Conservation (phyloP, 2,888 invertebrate species). For the Strigamia transsilvanica region DNA sequence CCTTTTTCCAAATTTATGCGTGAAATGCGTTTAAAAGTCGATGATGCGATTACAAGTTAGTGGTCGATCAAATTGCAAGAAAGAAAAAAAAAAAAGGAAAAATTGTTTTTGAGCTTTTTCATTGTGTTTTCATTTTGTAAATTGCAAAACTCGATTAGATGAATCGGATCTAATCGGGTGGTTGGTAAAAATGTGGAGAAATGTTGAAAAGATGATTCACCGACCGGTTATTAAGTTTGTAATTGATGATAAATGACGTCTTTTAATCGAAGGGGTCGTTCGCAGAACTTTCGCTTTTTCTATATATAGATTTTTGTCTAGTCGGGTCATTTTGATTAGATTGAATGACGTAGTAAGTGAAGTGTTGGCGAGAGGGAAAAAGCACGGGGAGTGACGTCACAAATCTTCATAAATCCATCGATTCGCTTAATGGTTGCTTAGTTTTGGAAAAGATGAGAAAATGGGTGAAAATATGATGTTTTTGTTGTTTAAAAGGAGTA, state of each 20-base stretch:
- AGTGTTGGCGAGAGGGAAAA: not conserved
- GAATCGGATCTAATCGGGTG: not conserved
- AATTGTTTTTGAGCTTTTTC: too few relatives aligned
- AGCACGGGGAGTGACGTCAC: not conserved
- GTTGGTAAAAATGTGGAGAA: not conserved
- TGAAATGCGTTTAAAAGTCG: not conserved
- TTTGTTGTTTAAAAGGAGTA: too few relatives aligned
- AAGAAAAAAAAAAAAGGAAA: not conserved
- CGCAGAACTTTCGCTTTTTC: not conserved
- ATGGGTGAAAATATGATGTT: too few relatives aligned
- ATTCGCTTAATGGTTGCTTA: too few relatives aligned
- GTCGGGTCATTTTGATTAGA: slow-evolving; percentile 17
- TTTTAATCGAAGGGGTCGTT: not conserved
- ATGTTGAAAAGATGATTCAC: not conserved
- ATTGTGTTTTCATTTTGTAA: not conserved
- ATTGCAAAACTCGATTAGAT: not conserved
- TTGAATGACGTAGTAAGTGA: not conserved
- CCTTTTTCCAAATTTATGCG: not conserved
- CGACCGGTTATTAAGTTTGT: not conserved
- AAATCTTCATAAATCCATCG: too few relatives aligned
- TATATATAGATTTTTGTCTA: not conserved
- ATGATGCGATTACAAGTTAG: not conserved
- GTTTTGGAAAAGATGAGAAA: too few relatives aligned
- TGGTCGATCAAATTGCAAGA: not conserved
- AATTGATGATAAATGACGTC: slow-evolving; percentile 21